Evolutionary conservation across 2,888 invertebrate genomes (phyloP), one percentile per base, ranked within the genome.

Genomic region (Oxycera nigricornis): DNA sequence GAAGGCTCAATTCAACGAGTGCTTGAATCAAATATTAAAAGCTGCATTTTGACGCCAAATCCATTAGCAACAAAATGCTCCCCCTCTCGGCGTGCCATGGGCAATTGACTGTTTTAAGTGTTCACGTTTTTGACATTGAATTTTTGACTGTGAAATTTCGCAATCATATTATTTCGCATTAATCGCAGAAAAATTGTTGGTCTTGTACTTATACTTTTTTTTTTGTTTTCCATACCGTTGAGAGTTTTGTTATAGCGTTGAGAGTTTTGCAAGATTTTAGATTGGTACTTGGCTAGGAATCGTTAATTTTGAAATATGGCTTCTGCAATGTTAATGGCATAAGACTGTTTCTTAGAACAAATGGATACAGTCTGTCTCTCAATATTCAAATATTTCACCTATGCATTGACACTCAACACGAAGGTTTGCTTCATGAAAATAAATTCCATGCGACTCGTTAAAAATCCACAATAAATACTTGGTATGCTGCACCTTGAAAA

Each of bases 91-190:
- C n/a, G n/a, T n/a, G n/a, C n/a, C n/a, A n/a, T n/a, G n/a, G n/a
- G n/a, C n/a, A 7, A 3, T 46, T 11, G 3, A 14, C 17, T 46
- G 46, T 46, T 46, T 46, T 46, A 46, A 46, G n/a, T 46, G 17
- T 46, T 46, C 46, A 46, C 46, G 46, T 46, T 46, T 46, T 46
- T 46, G 46, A 46, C 46, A 46, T 46, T 46, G 46, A 46, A 46
- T 46, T 46, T 46, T 46, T 14, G n/a, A 46, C 46, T 7, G 11
- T 46, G 46, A 46, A 46, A 46, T 46, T 46, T 46, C 46, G 46
- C 46, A 46, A 46, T 46, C 11, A n/a, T 46, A n/a, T 46, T 17
- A 17, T 46, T 46, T 46, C 46, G 3, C 11, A 7, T 46, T 46
- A 2, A 46, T n/a, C 3, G 46, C 11, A 46, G 46, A 11, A 14